Base-by-base conservation (phyloP, 1,140 invertebrate genomes). In the Trinorchestia longiramus region DNA sequence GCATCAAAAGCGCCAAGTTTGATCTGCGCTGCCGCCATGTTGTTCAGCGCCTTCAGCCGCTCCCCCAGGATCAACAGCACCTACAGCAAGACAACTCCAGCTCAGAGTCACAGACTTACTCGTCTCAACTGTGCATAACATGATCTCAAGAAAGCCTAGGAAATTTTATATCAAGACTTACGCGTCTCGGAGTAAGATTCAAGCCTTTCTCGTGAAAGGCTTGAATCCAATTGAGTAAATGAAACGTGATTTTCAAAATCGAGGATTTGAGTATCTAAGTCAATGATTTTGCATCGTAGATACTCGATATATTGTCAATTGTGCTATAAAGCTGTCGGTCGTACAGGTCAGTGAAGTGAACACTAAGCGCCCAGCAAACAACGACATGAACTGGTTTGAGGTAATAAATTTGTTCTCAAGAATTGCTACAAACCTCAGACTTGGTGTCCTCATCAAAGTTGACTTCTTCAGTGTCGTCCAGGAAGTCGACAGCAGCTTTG, bases 11-110 rank as follows among this genome's bases (percentile, higher is more conserved):
- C 98, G 96, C 98, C 98, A 45, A 98, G 98, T 97, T 99, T 99
- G 77, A 99, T 98, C 97, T 99, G 99, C 43, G 99, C 98, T 95
- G 98, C 98, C 15, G 99, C 98, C 97, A 99, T 98, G 97, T 99
- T 99, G 97, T 99, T 99, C 96, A 98, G 98, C 0, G 99, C 98
- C 97, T 98, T 98, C 15, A 99, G 97, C 95, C 98, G 97, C 97
- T 98, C 98, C 57, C 99, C 98, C 41, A 99, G 97, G 44, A 99
- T 97, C 92, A 97, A 77, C 96, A 97, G 97, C 40, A 97, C 97
- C 62, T 97, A 97, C 62, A 77, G 1, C 15, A 36, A 28, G 97
- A 44, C 95, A 97, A 44, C 92, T 17, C 92, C 45, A 94, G 44
- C 36, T 42, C 62, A 77, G 36, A 15, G 8, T 77, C 1, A 36